A percentile compares a stretch with the other conserved stretches of the same genome.
Conservation (phyloP, 2,888 invertebrate species). For the Eulithis testata region DNA sequence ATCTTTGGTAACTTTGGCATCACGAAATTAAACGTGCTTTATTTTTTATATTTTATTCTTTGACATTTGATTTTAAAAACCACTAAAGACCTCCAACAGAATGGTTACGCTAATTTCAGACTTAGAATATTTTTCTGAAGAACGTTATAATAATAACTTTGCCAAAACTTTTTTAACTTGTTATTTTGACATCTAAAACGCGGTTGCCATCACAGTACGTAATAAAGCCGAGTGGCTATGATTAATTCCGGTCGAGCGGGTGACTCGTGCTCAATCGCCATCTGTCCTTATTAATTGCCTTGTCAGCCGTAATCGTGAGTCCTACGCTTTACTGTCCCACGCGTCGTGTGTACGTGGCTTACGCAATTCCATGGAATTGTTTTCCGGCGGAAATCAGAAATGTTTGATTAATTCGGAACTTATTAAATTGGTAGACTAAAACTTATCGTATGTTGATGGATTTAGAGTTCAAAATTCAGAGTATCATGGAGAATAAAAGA, state of each 20-base stretch:
- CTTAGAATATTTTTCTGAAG: conserved; percentile 21
- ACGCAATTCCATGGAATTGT: conserved; percentile 59
- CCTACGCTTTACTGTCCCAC: conserved; percentile 66
- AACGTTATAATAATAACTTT: conserved; percentile 6
- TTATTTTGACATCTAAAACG: neutral
- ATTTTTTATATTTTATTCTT: too few relatives aligned
- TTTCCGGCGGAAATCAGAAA: conserved; percentile 41
- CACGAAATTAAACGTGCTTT: too few relatives aligned
- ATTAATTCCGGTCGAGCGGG: conserved; percentile 79
- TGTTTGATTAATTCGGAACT: conserved; percentile 22
- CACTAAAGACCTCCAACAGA: conserved; percentile 9
- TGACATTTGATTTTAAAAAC: too few relatives aligned
- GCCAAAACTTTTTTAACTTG: too few relatives aligned
- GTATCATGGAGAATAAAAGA: neutral
- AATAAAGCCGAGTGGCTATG: conserved; percentile 68
- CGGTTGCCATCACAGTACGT: conserved; percentile 50
- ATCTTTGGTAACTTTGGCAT: too few relatives aligned
- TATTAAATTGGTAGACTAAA: neutral
- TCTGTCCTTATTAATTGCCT: conserved; percentile 84
- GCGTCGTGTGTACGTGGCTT: conserved; percentile 47
- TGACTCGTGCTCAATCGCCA: conserved; percentile 83
- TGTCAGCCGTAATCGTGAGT: conserved; percentile 79
- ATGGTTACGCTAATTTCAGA: conserved; percentile 21
- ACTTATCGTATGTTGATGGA: neutral
- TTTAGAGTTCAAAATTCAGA: conserved; percentile 4